Base-by-base conservation (phyloP, 2,797 vertebrate species). In the Rhinogobio ventralis region DNA sequence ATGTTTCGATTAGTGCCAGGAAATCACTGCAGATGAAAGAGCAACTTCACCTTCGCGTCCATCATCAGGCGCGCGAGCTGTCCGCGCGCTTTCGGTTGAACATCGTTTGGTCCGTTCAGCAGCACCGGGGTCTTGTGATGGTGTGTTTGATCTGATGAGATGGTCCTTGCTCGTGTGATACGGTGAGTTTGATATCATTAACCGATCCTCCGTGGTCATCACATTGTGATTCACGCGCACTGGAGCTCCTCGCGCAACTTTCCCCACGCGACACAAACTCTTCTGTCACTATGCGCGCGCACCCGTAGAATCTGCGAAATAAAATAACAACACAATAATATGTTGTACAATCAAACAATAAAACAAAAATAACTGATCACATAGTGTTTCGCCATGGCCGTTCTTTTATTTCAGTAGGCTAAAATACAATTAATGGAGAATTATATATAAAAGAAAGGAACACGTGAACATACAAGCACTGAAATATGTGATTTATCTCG, bases 1-100 rank as follows among this genome's bases (percentile, higher is more conserved):
- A 11, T 5, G 8, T 17, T n/a, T 55, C 20, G 39, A 25, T 5
- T 17, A 39, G 19, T 15, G 25, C 20, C 9, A 69, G 46, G 10
- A 49, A 53, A 15, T 17, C 15, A 79, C 4, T 67, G 5, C 15
- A 57, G 20, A 36, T 76, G 73, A 19, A 36, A 36, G 15, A 86
- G 39, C 5, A 86, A 89, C 80, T 88, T 71, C 85, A 62, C 60
- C 53, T 84, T 46, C 66, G 75, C 64, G 83, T 84, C 74, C 74
- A 72, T 82, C 73, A n/a, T 79, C 74, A 69, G 76, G 28, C 68
- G 36, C 33, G 36, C 51, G 49, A 51, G 49, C 15, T 51, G 49
- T 51, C 49, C 49, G 17, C 78, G 42, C 39, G 30, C 57, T 45
- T 4, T 46, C 64, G 67, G 67, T 23, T 60, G 33, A 42, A 17